Evolutionary conservation across 2,797 vertebrate species (phyloP).

Genomic region (Coregonus sp.): DNA sequence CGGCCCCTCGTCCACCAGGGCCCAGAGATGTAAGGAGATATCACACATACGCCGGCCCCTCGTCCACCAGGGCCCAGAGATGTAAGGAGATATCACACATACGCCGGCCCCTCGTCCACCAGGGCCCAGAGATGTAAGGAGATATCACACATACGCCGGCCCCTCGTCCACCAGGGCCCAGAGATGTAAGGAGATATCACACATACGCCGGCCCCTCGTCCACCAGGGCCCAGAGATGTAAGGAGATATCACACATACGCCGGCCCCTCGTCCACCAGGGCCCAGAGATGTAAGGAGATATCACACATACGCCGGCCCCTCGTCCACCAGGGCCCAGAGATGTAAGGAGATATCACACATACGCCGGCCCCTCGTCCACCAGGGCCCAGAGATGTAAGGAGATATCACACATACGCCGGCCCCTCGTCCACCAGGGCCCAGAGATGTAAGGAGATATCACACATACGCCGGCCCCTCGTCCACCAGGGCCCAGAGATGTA

Average conservation of each 20-base stretch:
- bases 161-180: constrained; percentile 45
- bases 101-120: constrained; percentile 30
- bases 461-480: constrained; percentile 43
- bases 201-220: constrained; percentile 18
- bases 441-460: constrained; percentile 60
- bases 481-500: constrained; percentile 58
- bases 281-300: constrained; percentile 61
- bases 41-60: constrained; percentile 12
- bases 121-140: constrained; percentile 61
- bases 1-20: constrained; percentile 40
- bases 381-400: constrained; percentile 61
- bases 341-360: constrained; percentile 56
- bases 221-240: constrained; percentile 58
- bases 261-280: constrained; percentile 40
- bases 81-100: constrained; percentile 56
- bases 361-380: constrained; percentile 30
- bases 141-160: constrained; percentile 21
- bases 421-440: constrained; percentile 45
- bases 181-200: constrained; percentile 59
- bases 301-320: constrained; percentile 12
- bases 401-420: constrained; percentile 18
- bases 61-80: constrained; percentile 43
- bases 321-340: constrained; percentile 43
- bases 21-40: constrained; percentile 61
- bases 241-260: constrained; percentile 38